phyloP scores from a whole-genome alignment of 2,888 invertebrate genomes.

The Drosophila ustulata region DNA sequence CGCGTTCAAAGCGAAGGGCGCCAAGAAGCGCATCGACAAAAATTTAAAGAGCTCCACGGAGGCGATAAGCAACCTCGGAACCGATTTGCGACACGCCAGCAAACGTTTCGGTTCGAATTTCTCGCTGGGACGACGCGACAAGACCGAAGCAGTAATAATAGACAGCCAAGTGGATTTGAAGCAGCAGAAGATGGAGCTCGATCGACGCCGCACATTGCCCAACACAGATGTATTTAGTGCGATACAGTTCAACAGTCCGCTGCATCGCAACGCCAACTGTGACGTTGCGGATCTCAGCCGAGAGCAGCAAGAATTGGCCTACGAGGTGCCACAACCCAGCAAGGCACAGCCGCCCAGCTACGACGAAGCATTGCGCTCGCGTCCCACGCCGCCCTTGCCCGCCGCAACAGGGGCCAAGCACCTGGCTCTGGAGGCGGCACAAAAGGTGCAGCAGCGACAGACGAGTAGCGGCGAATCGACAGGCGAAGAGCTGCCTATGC shows the following conservation, averaged over 20 bases:
- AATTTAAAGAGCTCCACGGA: constrained; percentile 83
- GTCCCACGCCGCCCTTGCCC: constrained; percentile 57
- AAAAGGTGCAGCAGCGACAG: constrained; percentile 53
- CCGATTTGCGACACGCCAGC: constrained; percentile 81
- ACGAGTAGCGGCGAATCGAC: constrained; percentile 55
- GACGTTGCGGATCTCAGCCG: constrained; percentile 73
- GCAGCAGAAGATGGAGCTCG: constrained; percentile 54
- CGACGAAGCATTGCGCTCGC: constrained; percentile 76
- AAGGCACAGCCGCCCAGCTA: constrained; percentile 79
- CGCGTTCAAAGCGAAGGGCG: constrained; percentile 82
- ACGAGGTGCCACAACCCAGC: constrained; percentile 78
- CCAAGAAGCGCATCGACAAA: constrained; percentile 83
- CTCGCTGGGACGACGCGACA: constrained; percentile 58
- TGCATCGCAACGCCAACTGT: constrained; percentile 75
- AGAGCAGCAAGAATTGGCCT: constrained; percentile 46
- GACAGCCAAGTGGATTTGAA: constrained; percentile 6
- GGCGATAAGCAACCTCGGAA: constrained; percentile 76
- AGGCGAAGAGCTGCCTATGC: constrained; percentile 81
- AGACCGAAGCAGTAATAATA: constrained; percentile 1
- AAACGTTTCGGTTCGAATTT: constrained; percentile 81
- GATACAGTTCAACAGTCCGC: constrained; percentile 84
- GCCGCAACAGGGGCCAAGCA: constrained; percentile 45
- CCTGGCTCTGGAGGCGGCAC: constrained; percentile 64
- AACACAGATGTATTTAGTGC: constrained; percentile 83
- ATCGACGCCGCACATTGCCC: constrained; percentile 83